Conservation (phyloP, 1,140 invertebrate species). For the Rhopalosiphum maidis region DNA sequence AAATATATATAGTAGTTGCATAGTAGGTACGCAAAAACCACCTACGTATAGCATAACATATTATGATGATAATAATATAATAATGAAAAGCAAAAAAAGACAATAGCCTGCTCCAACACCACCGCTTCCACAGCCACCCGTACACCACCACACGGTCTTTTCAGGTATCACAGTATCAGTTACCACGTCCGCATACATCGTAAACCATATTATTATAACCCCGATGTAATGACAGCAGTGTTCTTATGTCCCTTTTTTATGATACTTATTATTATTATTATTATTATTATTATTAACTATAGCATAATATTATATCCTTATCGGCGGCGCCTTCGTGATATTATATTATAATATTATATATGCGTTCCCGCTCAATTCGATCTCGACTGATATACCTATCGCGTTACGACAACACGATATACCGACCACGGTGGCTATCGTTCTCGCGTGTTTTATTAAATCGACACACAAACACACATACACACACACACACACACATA, state of each 20-base stretch:
- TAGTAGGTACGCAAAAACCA: neutral
- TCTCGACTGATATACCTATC: neutral
- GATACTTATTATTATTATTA: neutral
- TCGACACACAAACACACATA: neutral
- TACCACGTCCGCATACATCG: neutral
- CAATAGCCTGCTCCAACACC: slow-evolving; percentile 11
- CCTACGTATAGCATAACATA: neutral
- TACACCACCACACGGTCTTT: neutral
- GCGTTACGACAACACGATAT: slow-evolving; percentile 24
- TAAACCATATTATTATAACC: neutral
- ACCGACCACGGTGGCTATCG: neutral
- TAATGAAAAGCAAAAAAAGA: slow-evolving; percentile 12
- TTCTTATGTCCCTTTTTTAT: neutral
- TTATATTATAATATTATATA: neutral
- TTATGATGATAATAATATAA: neutral
- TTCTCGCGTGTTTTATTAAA: neutral
- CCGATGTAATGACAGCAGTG: neutral
- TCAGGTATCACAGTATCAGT: neutral
- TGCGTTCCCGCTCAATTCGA: slow-evolving; percentile 2
- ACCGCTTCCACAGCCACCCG: neutral
- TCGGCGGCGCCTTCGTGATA: neutral
- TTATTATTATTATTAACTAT: slow-evolving; percentile 8
- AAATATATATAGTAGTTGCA: neutral
- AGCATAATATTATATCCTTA: slow-evolving; percentile 12
- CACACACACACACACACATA: neutral